Base-by-base conservation (phyloP, 2,888 invertebrate genomes). In the Nomada flava region DNA sequence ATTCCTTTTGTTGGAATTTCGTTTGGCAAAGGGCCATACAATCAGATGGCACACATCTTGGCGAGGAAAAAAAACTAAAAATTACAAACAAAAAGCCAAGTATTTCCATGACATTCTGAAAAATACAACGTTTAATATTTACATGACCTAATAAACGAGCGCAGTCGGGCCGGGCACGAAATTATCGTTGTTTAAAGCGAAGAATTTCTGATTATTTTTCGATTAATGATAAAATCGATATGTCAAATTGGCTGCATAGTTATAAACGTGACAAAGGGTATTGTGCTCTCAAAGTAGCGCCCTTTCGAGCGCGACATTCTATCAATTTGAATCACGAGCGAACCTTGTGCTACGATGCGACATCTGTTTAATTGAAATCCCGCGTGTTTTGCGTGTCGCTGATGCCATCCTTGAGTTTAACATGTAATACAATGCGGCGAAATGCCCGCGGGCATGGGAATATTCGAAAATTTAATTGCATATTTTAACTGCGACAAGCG, bases 311-410 rank as follows among this genome's bases (percentile, higher is more conserved):
- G 23, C 44, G 68, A 68, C 55, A 76, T 70, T 79, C 65, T 76
- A 65, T 77, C 70, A 79, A 79, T 76, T 60, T 55, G 60, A 79
- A 59, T 65, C 53, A 65, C 59, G 70, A 67, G 67, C 72, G 53
- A 62, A 76, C 71, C 70, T 82, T 76, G 59, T 64, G 71, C 53
- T 29, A 71, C 57, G 44, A 50, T 53, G 57, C 57, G 59, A 82
- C 67, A 68, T 71, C 73, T 79, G 76, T 86, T 85, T 83, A 85
- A 85, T 79, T 82, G 82, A 78, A 44, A 82, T 62, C 71, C 59
- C 71, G 67, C 62, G 42, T 81, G 85, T 68, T 84, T 82, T 68
- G 77, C 64, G 55, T 76, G 73, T 76, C 59, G 69, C 23, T 69
- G 36, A 77, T 60, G 53, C 55, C 70, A 70, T 76, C 65, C 60